Base-by-base conservation (phyloP, 1,140 invertebrate species). In the Cyphomyrmex costatus region DNA sequence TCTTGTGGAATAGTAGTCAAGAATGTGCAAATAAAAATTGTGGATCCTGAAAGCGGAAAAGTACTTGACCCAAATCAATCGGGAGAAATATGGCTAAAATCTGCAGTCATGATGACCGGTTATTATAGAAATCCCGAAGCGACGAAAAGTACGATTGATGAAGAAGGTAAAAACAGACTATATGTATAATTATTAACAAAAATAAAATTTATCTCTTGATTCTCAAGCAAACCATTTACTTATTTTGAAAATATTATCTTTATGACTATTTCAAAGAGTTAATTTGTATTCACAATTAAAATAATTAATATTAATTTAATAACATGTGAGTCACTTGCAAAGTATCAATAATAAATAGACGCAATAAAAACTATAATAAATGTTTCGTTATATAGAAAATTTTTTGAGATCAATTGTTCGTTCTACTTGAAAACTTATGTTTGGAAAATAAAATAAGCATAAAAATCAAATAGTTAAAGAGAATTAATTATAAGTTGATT, bases 41-140 rank as follows among this genome's bases (percentile, higher is more conserved):
- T 95, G 0, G 92, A 96, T 84, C n/a, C 86, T 0, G 79, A 93
- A 36, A 95, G 93, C 1, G 94, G 94, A 7, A 86, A 91, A 66
- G 70, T 73, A 27, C 78, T 96, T 3, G 94, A 93, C 12, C 90
- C 93, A 0, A 93, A 95, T 77, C 46, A 95, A 86, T 80, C 85
- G 19, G 96, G 96, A 53, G 96, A 96, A 92, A 66, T 96, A 16
- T 95, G 92, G 21, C 86, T 94, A 10, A 94, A 94, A 90, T 93
- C 94, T 0, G 89, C 91, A 0, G 90, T 92, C 2, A 89, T 94
- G 10, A 95, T 95, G 95, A 93, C 89, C 2, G 94, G 94, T 19
- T 96, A 96, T 85, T 95, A 91, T 77, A 93, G 93, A 4, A 95
- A 96, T 89, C 94, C 95, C 0, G 93, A 96, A 82, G 96, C 96